Evolutionary conservation across 2,113 vertebrate species (phyloP).

Genomic region (Leptocoma aspasia): DNA sequence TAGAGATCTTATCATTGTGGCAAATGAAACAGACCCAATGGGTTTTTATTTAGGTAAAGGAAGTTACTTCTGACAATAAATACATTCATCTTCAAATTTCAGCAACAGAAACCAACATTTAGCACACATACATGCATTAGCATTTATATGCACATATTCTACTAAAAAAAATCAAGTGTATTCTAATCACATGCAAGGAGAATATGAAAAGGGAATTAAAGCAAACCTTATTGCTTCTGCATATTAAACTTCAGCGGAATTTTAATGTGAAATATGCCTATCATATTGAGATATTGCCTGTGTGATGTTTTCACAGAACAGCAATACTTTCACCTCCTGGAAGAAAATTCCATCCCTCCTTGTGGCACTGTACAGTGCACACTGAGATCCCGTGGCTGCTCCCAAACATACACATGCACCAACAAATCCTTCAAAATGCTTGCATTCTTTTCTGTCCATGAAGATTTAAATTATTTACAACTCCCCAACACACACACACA

Average conservation of each 20-base stretch:
- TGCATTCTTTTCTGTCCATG: background rate
- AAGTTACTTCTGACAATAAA: background rate
- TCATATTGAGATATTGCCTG: background rate
- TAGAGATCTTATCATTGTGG: background rate
- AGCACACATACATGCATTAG: background rate
- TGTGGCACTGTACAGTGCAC: background rate
- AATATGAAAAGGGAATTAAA: background rate
- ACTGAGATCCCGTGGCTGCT: background rate
- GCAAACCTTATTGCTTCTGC: background rate
- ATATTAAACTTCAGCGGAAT: background rate
- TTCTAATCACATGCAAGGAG: background rate
- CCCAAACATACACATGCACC: background rate
- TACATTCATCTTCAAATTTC: background rate
- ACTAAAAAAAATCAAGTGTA: background rate
- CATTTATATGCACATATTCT: background rate
- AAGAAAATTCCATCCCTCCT: background rate
- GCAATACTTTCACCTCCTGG: background rate
- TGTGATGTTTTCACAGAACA: background rate
- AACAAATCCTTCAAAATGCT: background rate
- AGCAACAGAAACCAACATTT: background rate
- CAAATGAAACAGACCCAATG: background rate
- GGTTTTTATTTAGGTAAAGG: background rate
- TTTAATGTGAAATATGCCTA: background rate
- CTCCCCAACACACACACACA: background rate
- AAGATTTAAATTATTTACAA: background rate